Evolutionary conservation across 2,797 vertebrate genomes (phyloP).

Genomic region (Microctenopoma lineatum): DNA sequence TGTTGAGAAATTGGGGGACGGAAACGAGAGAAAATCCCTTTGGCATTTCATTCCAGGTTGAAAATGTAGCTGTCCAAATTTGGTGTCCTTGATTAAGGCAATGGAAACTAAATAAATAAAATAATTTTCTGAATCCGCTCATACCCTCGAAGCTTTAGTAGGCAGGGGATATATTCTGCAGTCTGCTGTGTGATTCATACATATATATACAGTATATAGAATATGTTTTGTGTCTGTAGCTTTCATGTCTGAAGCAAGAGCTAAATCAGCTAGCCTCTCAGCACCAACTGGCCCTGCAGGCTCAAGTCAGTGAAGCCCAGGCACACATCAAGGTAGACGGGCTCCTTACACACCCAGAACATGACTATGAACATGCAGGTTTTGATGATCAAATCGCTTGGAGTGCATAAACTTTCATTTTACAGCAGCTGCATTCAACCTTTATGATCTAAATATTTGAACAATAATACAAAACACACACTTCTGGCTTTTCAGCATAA

Average conservation of each 20-base stretch:
- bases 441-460: neutral
- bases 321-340: conserved; percentile 76
- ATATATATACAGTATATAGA: no score
- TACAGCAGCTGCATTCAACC: neutral
- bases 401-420: neutral
- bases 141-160: neutral
- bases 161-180: neutral
- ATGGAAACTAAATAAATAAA: neutral
- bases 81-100: neutral
- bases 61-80: neutral
- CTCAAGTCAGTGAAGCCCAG: conserved; percentile 80
- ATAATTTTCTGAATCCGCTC: neutral
- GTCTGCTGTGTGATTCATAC: neutral
- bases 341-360: neutral
- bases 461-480: neutral
- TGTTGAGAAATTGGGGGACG: neutral
- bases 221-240: conserved; percentile 50
- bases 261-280: conserved; percentile 74
- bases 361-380: no score
- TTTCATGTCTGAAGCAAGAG: conserved; percentile 72
- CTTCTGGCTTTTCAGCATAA: neutral
- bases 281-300: conserved; percentile 80
- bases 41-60: neutral
- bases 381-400: neutral
- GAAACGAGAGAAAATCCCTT: neutral